phyloP scores from a whole-genome alignment of 2,888 invertebrate genomes.

The Stenichneumon culpator region DNA sequence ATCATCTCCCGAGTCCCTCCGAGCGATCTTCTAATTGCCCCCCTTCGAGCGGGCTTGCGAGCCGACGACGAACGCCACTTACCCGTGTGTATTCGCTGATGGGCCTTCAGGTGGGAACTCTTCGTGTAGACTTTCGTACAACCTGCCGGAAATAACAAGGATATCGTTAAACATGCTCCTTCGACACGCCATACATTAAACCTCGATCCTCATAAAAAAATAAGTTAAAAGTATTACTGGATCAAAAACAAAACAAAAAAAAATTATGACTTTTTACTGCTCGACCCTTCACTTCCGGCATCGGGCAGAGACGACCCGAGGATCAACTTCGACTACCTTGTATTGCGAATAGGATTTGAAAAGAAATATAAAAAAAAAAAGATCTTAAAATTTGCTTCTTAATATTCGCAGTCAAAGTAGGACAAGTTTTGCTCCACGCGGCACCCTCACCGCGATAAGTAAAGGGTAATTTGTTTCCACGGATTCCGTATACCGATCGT shows the following conservation, averaged over 20 bases:
- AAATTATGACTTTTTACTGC: background rate
- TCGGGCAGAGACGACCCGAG: background rate
- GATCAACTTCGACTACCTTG: background rate
- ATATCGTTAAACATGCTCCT: constrained; percentile 85
- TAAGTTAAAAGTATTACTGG: background rate
- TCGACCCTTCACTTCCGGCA: background rate
- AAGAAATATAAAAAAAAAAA: background rate
- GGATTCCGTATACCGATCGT: background rate
- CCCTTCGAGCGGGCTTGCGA: background rate
- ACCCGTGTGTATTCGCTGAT: constrained; percentile 99
- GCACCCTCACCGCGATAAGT: background rate
- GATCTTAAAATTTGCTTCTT: background rate
- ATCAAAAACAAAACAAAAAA: no score
- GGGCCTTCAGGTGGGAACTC: constrained; percentile 98
- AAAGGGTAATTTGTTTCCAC: background rate
- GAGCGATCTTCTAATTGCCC: constrained; percentile 11
- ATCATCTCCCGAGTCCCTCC: constrained; percentile 9
- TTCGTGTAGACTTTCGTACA: constrained; percentile 99
- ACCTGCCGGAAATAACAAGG: constrained; percentile 87
- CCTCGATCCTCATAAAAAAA: background rate
- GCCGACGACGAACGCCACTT: constrained; percentile 81
- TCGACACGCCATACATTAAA: background rate
- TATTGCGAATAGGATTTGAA: background rate
- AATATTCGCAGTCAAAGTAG: background rate
- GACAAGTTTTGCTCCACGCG: background rate